Conservation (phyloP, 2,888 invertebrate genomes). For the Hirtodrosophila histrioides region DNA sequence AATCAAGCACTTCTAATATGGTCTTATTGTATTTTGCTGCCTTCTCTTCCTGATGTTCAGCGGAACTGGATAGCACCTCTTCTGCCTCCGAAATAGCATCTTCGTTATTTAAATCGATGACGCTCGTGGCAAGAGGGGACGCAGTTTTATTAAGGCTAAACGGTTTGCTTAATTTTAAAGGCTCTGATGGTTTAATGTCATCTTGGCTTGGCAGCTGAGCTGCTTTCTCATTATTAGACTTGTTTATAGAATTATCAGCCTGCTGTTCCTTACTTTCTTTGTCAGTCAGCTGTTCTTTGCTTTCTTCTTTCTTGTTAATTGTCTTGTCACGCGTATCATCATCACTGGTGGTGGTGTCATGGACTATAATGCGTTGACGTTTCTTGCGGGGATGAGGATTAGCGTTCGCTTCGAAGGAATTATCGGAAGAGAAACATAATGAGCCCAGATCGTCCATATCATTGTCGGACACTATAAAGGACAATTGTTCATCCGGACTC, state of each 20-base stretch:
- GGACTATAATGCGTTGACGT: slow-evolving; percentile 50
- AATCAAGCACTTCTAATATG: slow-evolving; percentile 31
- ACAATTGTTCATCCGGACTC: slow-evolving; percentile 84
- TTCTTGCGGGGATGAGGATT: too few relatives aligned
- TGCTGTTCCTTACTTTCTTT: background rate
- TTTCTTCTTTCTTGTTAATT: slow-evolving; percentile 1
- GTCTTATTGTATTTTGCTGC: slow-evolving; percentile 5
- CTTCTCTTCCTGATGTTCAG: slow-evolving; percentile 1
- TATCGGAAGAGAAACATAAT: slow-evolving; percentile 46
- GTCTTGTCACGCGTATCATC: slow-evolving; percentile 5
- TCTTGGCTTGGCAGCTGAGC: background rate
- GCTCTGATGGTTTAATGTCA: too few relatives aligned
- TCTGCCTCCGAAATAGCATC: slow-evolving; percentile 2
- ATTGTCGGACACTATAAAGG: slow-evolving; percentile 85
- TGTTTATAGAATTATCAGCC: background rate
- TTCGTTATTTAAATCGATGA: slow-evolving; percentile 6
- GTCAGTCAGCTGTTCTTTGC: too few relatives aligned
- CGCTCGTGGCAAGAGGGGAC: slow-evolving; percentile 5
- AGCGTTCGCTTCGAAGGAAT: too few relatives aligned
- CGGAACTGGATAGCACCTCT: slow-evolving; percentile 8
- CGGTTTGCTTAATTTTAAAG: slow-evolving; percentile 33
- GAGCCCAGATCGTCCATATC: slow-evolving; percentile 41
- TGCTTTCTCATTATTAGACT: background rate
- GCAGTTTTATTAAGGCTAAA: slow-evolving; percentile 56
- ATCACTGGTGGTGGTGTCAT: slow-evolving; percentile 40